Evolutionary conservation across 2,113 vertebrate genomes (phyloP), one percentile per base, ranked within the genome.

Genomic region (Austrofundulus limnaeus): DNA sequence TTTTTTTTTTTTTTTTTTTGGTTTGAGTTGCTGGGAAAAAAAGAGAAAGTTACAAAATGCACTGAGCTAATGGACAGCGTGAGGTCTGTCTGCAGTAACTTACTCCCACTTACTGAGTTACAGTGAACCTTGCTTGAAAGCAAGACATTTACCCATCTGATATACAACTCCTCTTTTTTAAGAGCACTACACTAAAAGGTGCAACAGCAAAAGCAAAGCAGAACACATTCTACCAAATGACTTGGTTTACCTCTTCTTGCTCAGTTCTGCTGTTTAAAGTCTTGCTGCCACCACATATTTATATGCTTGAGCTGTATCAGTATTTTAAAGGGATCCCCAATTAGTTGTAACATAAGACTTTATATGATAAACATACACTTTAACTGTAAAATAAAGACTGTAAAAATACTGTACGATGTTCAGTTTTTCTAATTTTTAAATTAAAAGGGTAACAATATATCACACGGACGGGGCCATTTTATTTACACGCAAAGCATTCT

Each of bases 271-370:
- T 34, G 8, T 47, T 49, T 31, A 61, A 47, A 56, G n/a, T n/a
- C 31, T 9, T 34, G 31, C 31, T 34, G 45, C 28, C 50, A 1
- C 72, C 46, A 80, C 76, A 82, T 85, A 55, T 63, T 77, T 63
- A 87, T 46, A 43, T 28, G 50, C 70, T 47, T 6, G 6, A 21
- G 61, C 48, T 23, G 39, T 46, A 47, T 61, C 14, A 11, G 1
- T 72, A 15, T 62, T 87, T n/a, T n/a, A n/a, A n/a, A n/a, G n/a
- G n/a, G n/a, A n/a, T n/a, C n/a, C n/a, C n/a, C n/a, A n/a, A n/a
- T n/a, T n/a, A n/a, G n/a, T n/a, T n/a, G n/a, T n/a, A n/a, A n/a
- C n/a, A n/a, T n/a, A n/a, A n/a, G n/a, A n/a, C n/a, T n/a, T n/a
- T n/a, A n/a, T n/a, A n/a, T n/a, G n/a, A n/a, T n/a, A n/a, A n/a